Evolutionary conservation across 2,113 vertebrate genomes (phyloP).

Genomic region (Larimichthys polyactis): DNA sequence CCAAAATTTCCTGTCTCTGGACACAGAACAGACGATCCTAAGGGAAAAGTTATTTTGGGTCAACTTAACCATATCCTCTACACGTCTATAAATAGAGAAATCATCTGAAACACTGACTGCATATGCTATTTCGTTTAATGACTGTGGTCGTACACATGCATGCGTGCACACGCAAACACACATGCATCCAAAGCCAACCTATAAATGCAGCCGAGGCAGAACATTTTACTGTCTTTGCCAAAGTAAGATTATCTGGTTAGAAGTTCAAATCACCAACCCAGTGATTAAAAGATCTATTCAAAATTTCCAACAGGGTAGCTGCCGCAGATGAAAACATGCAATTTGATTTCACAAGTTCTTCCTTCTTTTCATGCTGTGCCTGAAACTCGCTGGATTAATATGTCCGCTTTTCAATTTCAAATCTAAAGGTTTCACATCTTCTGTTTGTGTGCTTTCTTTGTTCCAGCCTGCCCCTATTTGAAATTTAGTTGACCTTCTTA

Average conservation of each 20-base stretch:
- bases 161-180: conserved; percentile 31
- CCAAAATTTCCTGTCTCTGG: conserved; percentile 56
- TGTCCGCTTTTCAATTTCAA: conserved; percentile 20
- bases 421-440: conserved; percentile 40
- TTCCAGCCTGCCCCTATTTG: conserved; percentile 47
- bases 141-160: conserved; percentile 54
- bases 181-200: conserved; percentile 52
- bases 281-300: conserved; percentile 70
- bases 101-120: conserved; percentile 64
- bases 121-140: conserved; percentile 73
- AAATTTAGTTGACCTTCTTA: conserved; percentile 71
- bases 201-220: conserved; percentile 72
- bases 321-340: conserved; percentile 50
- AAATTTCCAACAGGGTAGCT: conserved; percentile 59
- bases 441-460: conserved; percentile 62
- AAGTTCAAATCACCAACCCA: conserved; percentile 71
- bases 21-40: conserved; percentile 65
- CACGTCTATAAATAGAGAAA: conserved; percentile 69
- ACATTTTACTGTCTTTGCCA: conserved; percentile 63
- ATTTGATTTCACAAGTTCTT: conserved; percentile 53
- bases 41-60: conserved; percentile 44
- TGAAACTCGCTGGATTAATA: conserved; percentile 1
- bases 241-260: conserved; percentile 69
- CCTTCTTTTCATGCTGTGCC: conserved; percentile 23
- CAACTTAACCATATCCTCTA: conserved; percentile 67